Percentiles rank a stretch among this genome's conserved stretches.
Conservation (phyloP, 1,140 invertebrate species). For the Radopholus similis region DNA sequence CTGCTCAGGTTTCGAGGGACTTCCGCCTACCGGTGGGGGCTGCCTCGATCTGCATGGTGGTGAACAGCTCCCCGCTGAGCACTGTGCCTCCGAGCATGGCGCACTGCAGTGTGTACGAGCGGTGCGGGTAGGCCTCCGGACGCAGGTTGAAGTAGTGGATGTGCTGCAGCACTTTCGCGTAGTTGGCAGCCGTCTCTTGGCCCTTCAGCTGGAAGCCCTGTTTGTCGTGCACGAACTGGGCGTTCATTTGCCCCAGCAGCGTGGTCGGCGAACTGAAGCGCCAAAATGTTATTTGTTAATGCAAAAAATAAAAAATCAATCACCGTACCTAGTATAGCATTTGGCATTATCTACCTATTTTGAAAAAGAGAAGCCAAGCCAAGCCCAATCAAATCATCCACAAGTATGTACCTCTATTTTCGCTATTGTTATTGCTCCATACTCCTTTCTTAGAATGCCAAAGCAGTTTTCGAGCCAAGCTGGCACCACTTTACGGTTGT, state of each 20-base stretch:
- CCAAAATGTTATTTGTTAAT: too few species aligned
- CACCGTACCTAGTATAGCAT: too few species aligned
- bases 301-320: too few species aligned
- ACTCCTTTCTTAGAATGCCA: too few species aligned
- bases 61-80: conserved; percentile 53
- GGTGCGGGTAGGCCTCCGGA: conserved; percentile 53
- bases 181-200: conserved; percentile 39
- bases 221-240: conserved; percentile 59
- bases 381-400: too few species aligned
- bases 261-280: conserved; percentile 54
- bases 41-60: conserved; percentile 13
- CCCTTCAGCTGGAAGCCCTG: conserved; percentile 54
- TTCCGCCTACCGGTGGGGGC: conserved; percentile 24
- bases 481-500: too few species aligned
- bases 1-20: too few species aligned
- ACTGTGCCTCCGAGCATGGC: conserved; percentile 51
- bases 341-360: too few species aligned
- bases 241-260: conserved; percentile 50
- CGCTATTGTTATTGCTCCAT: too few species aligned
- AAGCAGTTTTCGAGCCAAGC: too few species aligned
- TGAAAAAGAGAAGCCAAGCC: too few species aligned
- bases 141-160: conserved; percentile 60
- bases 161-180: conserved; percentile 50
- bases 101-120: conserved; percentile 56
- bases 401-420: too few species aligned